Base-by-base conservation (phyloP, 2,113 vertebrate species). In the Labrus mixtus region DNA sequence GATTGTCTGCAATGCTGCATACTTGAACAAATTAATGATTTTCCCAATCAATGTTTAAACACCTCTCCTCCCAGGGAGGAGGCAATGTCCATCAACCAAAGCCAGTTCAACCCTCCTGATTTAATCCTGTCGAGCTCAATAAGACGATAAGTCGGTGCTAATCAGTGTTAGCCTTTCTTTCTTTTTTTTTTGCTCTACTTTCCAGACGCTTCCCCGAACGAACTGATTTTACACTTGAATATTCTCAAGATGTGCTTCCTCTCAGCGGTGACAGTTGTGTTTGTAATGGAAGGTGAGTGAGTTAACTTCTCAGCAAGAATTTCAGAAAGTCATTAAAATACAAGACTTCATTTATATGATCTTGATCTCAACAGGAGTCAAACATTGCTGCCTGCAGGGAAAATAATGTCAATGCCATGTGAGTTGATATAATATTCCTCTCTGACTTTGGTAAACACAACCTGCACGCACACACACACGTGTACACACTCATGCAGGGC, bases 11-110 rank as follows among this genome's bases (percentile, higher is more conserved):
- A 78, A 78, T 81, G 62, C 61, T 71, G 84, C 82, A 88, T 82
- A 89, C 79, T 85, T 81, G 65, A 87, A 70, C 70, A 82, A 76
- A 89, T 86, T 82, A 87, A 87, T 59, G 84, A 88, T 90, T 89
- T 87, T 77, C 41, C 58, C 39, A 46, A 77, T 82, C 85, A 70
- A 82, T 86, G 39, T 68, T 89, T 81, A 82, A 84, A 90, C 81
- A 86, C 76, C 81, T 78, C 81, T 81, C 79, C 73, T 81, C 76
- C 73, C 71, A 54, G 60, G 7, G 66, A 89, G 75, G 81, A 82
- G 78, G 53, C 23, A 29, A 25, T 17, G 73, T 89, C 89, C 77
- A 65, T 89, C 86, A 76, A 29, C 51, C 59, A 70, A 58, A 65
- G 81, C 81, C 65, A 57, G 59, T 82, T 51, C 75, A 63, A 77